Evolutionary conservation across 2,888 invertebrate genomes (phyloP), one percentile per base, ranked within the genome.

Genomic region (Crocallis elinguaria): DNA sequence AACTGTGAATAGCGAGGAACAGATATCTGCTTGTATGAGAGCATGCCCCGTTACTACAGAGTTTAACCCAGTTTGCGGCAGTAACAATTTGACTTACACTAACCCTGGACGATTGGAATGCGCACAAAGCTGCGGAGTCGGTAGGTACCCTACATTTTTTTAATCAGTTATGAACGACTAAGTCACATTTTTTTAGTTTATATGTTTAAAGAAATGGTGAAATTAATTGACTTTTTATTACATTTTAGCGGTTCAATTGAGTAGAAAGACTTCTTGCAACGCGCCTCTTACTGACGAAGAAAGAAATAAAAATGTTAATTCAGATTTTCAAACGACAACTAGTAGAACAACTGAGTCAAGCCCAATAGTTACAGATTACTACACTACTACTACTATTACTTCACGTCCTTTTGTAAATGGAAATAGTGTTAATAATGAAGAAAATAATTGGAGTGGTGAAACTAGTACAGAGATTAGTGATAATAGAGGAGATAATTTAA

Each of bases 1-100:
- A n/a, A n/a, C n/a, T n/a, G n/a, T n/a, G n/a, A n/a, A n/a, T n/a
- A n/a, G n/a, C n/a, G 52, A 29, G 11, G 29, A 29, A 11, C 29
- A 29, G 29, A 12, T 44, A 36, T 27, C 49, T 32, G 17, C 33
- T 1, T 85, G 86, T 54, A 62, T 77, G 2, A 55, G 59, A 3
- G 13, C 49, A 4, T 92, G 92, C 57, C 77, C 74, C 1, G 72
- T 75, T 4, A 85, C 87, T 0, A 42, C 76, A 0, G 76, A 85
- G 55, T 88, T 84, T 57, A 86, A 81, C 55, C 92, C 92, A 2
- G 84, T 92, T 2, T 92, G 92, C 57, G 92, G 90, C 1, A 72
- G 82, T 11, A 79, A 92, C 55, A 63, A 77, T 1, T 60, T 80
- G 1, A 86, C 84, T 0, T 92, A 92, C 56, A 64, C 60, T 27